Evolutionary conservation across 1,140 invertebrate genomes (phyloP).

Genomic region (Meloidogyne floridensis): DNA sequence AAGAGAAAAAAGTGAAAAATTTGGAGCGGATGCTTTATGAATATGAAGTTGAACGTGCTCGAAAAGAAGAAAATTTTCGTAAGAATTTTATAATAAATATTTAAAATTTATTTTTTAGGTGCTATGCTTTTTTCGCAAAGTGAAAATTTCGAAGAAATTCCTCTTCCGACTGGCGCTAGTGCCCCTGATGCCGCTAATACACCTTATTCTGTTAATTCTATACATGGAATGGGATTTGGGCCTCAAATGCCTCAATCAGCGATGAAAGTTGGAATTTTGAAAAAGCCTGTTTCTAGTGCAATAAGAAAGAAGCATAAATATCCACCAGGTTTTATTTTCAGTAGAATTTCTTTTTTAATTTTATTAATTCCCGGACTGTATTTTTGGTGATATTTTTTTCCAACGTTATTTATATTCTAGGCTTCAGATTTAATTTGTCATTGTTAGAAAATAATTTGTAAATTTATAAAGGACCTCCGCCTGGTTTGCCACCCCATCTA

Average conservation of each 20-base stretch:
- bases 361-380: not conserved
- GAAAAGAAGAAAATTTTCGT: slow-evolving; percentile 50
- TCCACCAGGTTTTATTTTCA: slow-evolving; percentile 38
- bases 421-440: too few relatives aligned
- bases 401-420: too few relatives aligned
- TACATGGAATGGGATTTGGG: not conserved
- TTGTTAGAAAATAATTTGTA: too few relatives aligned
- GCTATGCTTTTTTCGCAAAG: slow-evolving; percentile 68
- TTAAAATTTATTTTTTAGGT: slow-evolving; percentile 57
- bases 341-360: not conserved
- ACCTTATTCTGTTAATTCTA: slow-evolving; percentile 30
- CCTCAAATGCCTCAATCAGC: slow-evolving; percentile 29
- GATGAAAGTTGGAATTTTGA: slow-evolving; percentile 42
- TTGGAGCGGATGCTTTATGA: slow-evolving; percentile 48
- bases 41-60: slow-evolving; percentile 49
- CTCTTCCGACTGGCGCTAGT: slow-evolving; percentile 65
- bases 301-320: slow-evolving; percentile 38
- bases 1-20: slow-evolving; percentile 42
- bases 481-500: slow-evolving; percentile 65
- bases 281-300: slow-evolving; percentile 31
- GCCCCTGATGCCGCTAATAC: slow-evolving; percentile 51
- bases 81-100: slow-evolving; percentile 19
- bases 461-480: slow-evolving; percentile 65
- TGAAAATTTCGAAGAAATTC: slow-evolving; percentile 68
- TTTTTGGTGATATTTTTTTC: too few relatives aligned